Evolutionary conservation across 2,113 vertebrate species (phyloP).

Genomic region (Pseudolaguvia tuberculata): DNA sequence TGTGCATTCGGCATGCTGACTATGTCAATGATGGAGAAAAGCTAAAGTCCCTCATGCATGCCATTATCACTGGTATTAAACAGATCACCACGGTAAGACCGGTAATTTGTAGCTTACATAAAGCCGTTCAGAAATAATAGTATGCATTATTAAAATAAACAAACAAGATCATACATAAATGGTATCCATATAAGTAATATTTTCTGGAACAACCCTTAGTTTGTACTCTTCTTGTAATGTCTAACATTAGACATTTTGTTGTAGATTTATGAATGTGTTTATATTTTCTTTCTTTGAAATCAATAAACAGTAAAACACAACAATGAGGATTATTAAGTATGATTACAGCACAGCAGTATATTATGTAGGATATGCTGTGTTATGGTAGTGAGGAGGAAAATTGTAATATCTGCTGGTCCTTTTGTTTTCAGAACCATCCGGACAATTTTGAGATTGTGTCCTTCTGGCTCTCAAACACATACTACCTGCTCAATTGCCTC

Average conservation of each 20-base stretch:
- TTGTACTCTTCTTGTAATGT: background rate
- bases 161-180: background rate
- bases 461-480: constrained; percentile 93
- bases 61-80: constrained; percentile 78
- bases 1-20: constrained; percentile 90
- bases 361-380: background rate
- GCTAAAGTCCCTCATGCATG: constrained; percentile 87
- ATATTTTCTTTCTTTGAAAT: too few relatives aligned
- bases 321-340: background rate
- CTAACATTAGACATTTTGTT: background rate
- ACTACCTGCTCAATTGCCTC: constrained; percentile 89
- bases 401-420: constrained; percentile 8
- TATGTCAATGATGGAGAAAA: constrained; percentile 81
- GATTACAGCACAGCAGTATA: too few relatives aligned
- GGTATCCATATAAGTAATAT: background rate
- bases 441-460: constrained; percentile 88
- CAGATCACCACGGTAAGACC: constrained; percentile 78
- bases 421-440: constrained; percentile 71
- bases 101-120: background rate
- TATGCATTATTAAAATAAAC: background rate
- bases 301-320: too few relatives aligned
- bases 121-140: background rate
- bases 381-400: background rate
- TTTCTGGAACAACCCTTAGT: background rate
- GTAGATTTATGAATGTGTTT: too few relatives aligned